Percentiles rank a stretch among this genome's conserved stretches.
Conservation (phyloP, 2,888 invertebrate genomes). For the Coelinius sp. region DNA sequence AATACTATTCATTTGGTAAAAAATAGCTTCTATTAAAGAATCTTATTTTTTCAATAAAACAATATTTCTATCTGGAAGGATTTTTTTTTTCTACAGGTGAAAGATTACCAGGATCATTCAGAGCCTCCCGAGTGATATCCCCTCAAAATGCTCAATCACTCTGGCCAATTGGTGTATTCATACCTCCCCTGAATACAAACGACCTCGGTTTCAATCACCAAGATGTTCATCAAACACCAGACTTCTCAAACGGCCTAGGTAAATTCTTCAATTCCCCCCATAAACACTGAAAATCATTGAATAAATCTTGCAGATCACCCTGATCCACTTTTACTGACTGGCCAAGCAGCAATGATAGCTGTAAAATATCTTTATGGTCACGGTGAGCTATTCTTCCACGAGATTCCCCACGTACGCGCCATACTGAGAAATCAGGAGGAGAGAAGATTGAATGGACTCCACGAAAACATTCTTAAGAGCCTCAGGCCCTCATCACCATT, state of each 20-base stretch:
- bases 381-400: slow-evolving; percentile 76
- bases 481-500: slow-evolving; percentile 77
- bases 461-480: slow-evolving; percentile 76
- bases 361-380: slow-evolving; percentile 73
- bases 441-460: slow-evolving; percentile 75
- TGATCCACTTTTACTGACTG: slow-evolving; percentile 77
- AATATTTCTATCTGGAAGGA: neutral
- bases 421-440: slow-evolving; percentile 76
- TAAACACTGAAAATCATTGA: slow-evolving; percentile 20
- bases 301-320: slow-evolving; percentile 62
- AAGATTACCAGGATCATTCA: slow-evolving; percentile 6
- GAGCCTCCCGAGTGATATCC: slow-evolving; percentile 35
- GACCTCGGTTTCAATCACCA: slow-evolving; percentile 68
- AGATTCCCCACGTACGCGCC: slow-evolving; percentile 77
- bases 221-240: slow-evolving; percentile 67
- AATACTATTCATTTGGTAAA: slow-evolving; percentile 48
- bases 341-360: slow-evolving; percentile 74
- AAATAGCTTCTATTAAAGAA: neutral
- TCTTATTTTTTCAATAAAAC: neutral
- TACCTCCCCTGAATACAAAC: slow-evolving; percentile 71
- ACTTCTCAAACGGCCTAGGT: slow-evolving; percentile 71
- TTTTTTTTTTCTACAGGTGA: neutral
- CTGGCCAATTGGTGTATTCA: slow-evolving; percentile 74
- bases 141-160: slow-evolving; percentile 72
- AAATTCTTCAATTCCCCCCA: slow-evolving; percentile 19